A percentile compares a stretch with the other conserved stretches of the same genome.
phyloP scores from a whole-genome alignment of 2,797 vertebrate species.

The Calcarius lapponicus region DNA sequence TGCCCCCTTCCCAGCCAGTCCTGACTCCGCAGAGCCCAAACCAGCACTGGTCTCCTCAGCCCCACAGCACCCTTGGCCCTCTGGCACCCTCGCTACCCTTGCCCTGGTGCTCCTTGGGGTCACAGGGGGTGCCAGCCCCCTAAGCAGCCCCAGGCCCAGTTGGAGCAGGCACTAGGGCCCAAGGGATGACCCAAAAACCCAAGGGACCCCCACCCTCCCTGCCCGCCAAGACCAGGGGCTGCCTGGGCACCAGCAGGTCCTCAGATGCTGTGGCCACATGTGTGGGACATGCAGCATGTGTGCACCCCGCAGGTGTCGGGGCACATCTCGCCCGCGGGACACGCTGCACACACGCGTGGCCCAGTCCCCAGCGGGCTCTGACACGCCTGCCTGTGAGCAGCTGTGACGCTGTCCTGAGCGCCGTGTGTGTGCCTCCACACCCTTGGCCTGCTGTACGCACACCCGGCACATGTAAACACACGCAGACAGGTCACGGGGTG shows the following conservation, averaged over 20 bases:
- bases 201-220: rapidly evolving
- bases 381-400: rapidly evolving
- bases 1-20: background rate
- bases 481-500: background rate
- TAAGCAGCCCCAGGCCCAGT: background rate
- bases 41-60: background rate
- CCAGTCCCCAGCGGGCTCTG: rapidly evolving
- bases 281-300: rapidly evolving
- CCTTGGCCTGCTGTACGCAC: background rate
- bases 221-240: background rate
- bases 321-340: background rate
- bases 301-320: background rate
- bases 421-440: rapidly evolving
- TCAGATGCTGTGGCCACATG: rapidly evolving
- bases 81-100: too few species aligned
- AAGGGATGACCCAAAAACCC: background rate
- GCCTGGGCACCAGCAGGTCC: background rate
- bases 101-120: background rate
- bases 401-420: rapidly evolving
- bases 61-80: rapidly evolving
- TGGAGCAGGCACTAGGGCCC: background rate
- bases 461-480: background rate
- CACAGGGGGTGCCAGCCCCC: background rate
- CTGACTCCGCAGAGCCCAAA: background rate
- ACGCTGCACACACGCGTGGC: rapidly evolving